Evolutionary conservation across 2,797 vertebrate genomes (phyloP).

Genomic region (Eulemur albifrons): DNA sequence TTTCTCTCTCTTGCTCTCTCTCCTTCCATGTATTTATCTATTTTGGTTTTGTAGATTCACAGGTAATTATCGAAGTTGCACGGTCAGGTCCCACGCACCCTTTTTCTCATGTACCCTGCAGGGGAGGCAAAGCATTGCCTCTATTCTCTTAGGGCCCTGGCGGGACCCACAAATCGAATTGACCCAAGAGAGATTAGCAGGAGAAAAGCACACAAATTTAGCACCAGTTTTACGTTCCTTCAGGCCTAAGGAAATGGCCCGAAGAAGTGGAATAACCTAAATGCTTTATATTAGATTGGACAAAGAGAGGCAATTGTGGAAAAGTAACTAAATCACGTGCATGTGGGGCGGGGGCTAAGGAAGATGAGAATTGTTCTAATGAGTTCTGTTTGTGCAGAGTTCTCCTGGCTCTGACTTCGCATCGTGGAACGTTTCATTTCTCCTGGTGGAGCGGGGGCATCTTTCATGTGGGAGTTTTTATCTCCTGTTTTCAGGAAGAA

Average conservation of each 20-base stretch:
- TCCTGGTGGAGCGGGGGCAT: not conserved
- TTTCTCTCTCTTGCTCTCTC: too few relatives aligned
- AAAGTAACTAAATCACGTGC: not conserved
- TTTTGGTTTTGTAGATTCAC: not conserved
- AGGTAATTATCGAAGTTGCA: not conserved
- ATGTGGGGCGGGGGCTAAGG: too few relatives aligned
- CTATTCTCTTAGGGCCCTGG: not conserved
- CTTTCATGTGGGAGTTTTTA: not conserved
- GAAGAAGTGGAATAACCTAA: not conserved
- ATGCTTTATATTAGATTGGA: not conserved
- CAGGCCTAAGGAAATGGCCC: not conserved
- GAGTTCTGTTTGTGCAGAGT: not conserved
- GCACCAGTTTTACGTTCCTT: not conserved
- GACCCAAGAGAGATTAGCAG: not conserved
- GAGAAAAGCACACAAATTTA: not conserved
- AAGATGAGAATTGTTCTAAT: not conserved
- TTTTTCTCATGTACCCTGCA: too few relatives aligned
- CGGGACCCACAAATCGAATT: too few relatives aligned
- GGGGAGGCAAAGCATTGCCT: not conserved
- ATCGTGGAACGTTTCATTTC: not conserved
- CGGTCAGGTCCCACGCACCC: rapidly evolving
- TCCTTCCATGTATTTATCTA: not conserved
- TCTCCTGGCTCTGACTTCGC: not conserved
- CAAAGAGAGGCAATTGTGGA: not conserved
- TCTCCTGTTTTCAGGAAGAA: not conserved